These are phyloP conservation scores for Rissa tridactyla DNA, from an alignment of 2,113 vertebrate species.

Conservation along the genomic window DNA sequence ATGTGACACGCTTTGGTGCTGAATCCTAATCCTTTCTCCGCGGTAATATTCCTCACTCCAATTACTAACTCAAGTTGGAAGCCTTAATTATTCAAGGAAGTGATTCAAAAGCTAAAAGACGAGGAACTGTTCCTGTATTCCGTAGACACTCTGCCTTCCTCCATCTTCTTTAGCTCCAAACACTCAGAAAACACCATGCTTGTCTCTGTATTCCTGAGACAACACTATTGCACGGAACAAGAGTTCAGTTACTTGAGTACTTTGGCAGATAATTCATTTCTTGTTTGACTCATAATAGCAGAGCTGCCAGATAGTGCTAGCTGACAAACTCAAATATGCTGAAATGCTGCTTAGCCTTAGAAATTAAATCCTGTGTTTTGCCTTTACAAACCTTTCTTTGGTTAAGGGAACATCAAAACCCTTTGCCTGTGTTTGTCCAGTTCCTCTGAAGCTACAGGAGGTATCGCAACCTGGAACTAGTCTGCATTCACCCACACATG, in stretches of 20 bases:
- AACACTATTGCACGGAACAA: background rate
- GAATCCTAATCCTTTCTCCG: background rate
- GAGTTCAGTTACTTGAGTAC: background rate
- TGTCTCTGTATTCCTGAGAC: background rate
- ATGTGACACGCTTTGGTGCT: background rate
- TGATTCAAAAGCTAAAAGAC: background rate
- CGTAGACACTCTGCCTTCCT: background rate
- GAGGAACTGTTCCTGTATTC: background rate
- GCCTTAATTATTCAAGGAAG: background rate
- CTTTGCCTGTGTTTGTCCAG: background rate
- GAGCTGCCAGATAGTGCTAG: background rate
- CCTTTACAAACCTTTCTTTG: background rate
- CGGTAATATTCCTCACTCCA: background rate
- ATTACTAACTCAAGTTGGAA: background rate
- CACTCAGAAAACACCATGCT: background rate
- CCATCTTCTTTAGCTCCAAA: background rate
- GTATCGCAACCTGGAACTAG: background rate
- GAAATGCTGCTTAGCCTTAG: background rate
- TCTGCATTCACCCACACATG: background rate
- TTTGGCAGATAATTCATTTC: background rate
- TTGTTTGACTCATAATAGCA: background rate
- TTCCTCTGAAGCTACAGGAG: background rate
- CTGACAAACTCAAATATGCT: background rate
- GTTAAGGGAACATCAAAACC: background rate
- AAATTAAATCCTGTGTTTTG: background rate